Percentiles rank a stretch among this genome's conserved stretches.
Evolutionary conservation across 2,113 vertebrate species (phyloP).

Genomic region (Datnioides undecimradiatus): DNA sequence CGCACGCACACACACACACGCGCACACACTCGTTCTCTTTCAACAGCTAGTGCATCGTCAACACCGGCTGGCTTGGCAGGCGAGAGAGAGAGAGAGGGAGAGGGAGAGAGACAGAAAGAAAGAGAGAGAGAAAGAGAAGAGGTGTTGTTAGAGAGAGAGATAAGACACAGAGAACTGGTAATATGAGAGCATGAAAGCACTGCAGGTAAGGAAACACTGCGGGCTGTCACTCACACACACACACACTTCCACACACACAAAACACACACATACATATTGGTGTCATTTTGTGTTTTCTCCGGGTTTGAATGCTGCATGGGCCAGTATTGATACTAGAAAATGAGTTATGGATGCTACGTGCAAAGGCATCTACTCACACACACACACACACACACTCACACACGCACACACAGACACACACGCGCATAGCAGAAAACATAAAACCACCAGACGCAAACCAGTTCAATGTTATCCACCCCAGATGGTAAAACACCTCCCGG

Average conservation of each 20-base stretch:
- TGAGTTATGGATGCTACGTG: constrained; percentile 4
- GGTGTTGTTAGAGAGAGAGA: constrained; percentile 11
- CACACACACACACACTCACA: not conserved
- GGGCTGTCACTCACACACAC: not conserved
- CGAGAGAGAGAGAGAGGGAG: not conserved
- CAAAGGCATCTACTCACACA: not conserved
- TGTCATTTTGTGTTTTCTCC: constrained; percentile 19
- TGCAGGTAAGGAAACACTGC: constrained; percentile 63
- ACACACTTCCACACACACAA: constrained; percentile 1
- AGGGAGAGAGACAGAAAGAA: not conserved
- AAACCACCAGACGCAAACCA: constrained; percentile 1
- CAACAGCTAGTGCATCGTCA: constrained; percentile 68
- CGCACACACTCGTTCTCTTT: constrained; percentile 49
- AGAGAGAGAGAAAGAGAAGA: not conserved
- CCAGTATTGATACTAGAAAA: not conserved
- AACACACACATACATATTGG: constrained; percentile 14
- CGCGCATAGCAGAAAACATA: not conserved
- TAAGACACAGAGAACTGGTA: constrained; percentile 50
- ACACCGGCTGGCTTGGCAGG: constrained; percentile 72
- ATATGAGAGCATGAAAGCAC: constrained; percentile 64
- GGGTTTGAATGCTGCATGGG: not conserved
- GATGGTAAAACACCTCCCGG: not conserved
- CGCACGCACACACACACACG: constrained; percentile 42
- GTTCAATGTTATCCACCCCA: not conserved
- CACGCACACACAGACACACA: not conserved